Base-by-base conservation (phyloP, 2,113 vertebrate species). In the Brachyhypopomus occidentalis region DNA sequence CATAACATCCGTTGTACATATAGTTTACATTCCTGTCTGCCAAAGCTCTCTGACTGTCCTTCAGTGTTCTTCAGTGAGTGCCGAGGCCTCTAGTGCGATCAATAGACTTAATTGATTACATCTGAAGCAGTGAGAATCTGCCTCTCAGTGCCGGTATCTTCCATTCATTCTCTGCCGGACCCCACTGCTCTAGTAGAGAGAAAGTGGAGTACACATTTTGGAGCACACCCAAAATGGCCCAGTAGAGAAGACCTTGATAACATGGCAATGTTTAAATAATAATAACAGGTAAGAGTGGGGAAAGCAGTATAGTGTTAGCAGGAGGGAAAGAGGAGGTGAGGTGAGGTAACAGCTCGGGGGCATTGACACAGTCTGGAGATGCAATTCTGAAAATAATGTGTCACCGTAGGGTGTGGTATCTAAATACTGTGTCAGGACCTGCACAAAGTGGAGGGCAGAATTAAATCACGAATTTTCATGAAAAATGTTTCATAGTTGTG, bases 341-440 rank as follows among this genome's bases (percentile, higher is more conserved):
- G 25, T 59, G 67, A 60, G 66, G 17, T 72, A 62, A 72, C 62
- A 67, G 11, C 9, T 52, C 45, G 1, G 45, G 7, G 45, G 45
- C 36, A 30, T 2, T 66, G 12, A 14, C 5, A 41, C 41, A 55
- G 41, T 55, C 60, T 58, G 60, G 45, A 52, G 45, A 52, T 23
- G 25, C 70, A 12, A 20, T 74, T 30, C 36, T 56, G 8, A 60
- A 34, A 4, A 59, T 25, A 48, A 64, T 62, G 56, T 9, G 55
- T 79, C 41, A 52, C 62, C n/a, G 60, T 30, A 69, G 34, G 36
- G 69, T 72, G 78, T 72, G 72, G 69, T n/a, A n/a, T 72, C 69
- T 63, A 11, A 62, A 48, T n/a, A 5, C 2, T 14, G 22, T 2
- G 62, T 16, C 62, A 27, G 27, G n/a, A 48, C 55, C 23, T 19